Evolutionary conservation across 23 tunicate genomes (phyloP), one percentile per base, ranked within the genome.

Genomic region (Clavelina lepadiformis): DNA sequence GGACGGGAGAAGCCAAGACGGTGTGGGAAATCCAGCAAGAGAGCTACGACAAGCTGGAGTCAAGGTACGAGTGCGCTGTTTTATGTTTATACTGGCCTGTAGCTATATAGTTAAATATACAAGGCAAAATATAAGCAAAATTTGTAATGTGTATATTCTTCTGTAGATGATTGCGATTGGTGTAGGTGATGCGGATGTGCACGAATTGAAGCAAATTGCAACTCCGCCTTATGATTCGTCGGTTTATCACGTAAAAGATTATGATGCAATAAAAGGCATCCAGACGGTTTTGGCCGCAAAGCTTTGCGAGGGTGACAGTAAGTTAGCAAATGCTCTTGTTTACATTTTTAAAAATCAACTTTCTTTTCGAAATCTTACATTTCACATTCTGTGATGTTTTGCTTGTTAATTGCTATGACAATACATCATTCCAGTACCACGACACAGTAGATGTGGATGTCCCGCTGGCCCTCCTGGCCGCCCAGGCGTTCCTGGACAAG

Each of bases 391-490:
- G 49, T 15, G 49, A 11, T 41, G 15, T 41, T 15, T 54, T 54
- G n/a, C 20, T 20, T 54, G 60, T 18, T 20, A 13, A 22, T 22
- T 54, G 60, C 23, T 18, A 41, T 41, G 49, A 11, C 11, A 11
- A 41, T 20, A 53, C 6, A 37, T 35, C 29, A 21, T 67, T 69
- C n/a, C 46, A 81, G 88, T 51, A 19, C 80, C 88, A n/a, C 79
- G 50, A 2, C 28, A 61, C 34, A 38, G 28, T 25, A 21, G 31
- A 21, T 91, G 98, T 65, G 91, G 82, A 36, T 91, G 98, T 41
- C 98, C 98, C 0, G 91, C 98, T 67, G 98, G 98, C 15, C 98
- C 98, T 6, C 98, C 92, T 19, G 98, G 98, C 0, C 82, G 73
- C 1, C 93, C 86, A 3, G 98, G 98, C 35, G 57, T 18, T 27